These are phyloP conservation scores for Scaptomyza flava DNA, from an alignment of 2,888 invertebrate genomes.

Conservation along the genomic window DNA sequence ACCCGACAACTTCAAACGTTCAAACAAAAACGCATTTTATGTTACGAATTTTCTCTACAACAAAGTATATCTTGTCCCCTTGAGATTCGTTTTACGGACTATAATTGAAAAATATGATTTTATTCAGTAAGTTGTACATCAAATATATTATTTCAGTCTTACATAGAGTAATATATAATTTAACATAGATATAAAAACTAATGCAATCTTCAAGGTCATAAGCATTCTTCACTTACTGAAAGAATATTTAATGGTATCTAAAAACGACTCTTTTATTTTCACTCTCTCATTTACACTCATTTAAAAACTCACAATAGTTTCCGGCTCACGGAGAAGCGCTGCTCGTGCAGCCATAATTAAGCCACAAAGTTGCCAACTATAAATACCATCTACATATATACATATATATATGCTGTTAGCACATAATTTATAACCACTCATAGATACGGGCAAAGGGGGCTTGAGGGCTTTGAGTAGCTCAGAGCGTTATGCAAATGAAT, in stretches of 20 bases:
- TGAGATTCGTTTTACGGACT: too few species aligned
- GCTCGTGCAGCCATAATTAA: constrained; percentile 31
- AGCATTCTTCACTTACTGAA: background rate
- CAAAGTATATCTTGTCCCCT: too few species aligned
- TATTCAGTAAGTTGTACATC: too few species aligned
- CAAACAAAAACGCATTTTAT: too few species aligned
- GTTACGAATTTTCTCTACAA: too few species aligned
- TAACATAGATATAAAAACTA: too few species aligned
- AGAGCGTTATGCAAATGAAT: constrained; percentile 48
- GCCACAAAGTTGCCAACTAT: constrained; percentile 42
- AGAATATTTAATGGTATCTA: constrained; percentile 19
- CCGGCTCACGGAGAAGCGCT: constrained; percentile 3
- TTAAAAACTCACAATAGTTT: background rate
- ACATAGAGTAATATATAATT: too few species aligned
- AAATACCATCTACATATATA: constrained; percentile 26
- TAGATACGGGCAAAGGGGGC: background rate
- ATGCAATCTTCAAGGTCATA: constrained; percentile 6
- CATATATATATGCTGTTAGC: constrained; percentile 15
- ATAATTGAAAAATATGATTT: too few species aligned
- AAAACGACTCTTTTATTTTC: background rate
- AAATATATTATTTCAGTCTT: too few species aligned
- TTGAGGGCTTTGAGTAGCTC: background rate
- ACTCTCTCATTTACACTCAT: background rate
- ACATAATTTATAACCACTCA: constrained; percentile 41
- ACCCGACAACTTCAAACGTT: too few species aligned